Conservation (phyloP, 2,888 invertebrate species). For the Callimorpha dominula region DNA sequence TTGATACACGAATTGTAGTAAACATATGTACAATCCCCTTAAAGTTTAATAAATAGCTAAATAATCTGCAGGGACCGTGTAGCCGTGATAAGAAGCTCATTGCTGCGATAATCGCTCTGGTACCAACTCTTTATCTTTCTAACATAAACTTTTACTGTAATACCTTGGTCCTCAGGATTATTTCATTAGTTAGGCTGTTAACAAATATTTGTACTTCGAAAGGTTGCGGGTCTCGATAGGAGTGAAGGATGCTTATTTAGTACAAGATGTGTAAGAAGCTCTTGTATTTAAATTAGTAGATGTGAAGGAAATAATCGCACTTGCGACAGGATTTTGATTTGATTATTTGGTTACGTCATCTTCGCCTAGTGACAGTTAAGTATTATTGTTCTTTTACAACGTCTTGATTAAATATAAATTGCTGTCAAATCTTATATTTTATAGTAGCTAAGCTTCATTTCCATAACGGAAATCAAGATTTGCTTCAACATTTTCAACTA, state of each 20-base stretch:
- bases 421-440: background rate
- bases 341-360: background rate
- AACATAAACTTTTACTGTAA: slow-evolving; percentile 51
- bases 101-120: slow-evolving; percentile 52
- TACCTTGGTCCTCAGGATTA: slow-evolving; percentile 39
- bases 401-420: background rate
- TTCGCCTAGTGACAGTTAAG: background rate
- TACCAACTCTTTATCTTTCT: slow-evolving; percentile 52
- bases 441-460: background rate
- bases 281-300: slow-evolving; percentile 7
- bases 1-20: background rate
- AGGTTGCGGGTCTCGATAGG: slow-evolving; percentile 3
- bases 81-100: slow-evolving; percentile 57
- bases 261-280: slow-evolving; percentile 5
- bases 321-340: background rate
- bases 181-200: slow-evolving; percentile 23
- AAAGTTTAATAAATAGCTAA: slow-evolving; percentile 46
- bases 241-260: slow-evolving; percentile 8
- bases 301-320: background rate
- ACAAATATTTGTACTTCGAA: slow-evolving; percentile 22
- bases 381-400: background rate
- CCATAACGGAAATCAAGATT: too few relatives aligned
- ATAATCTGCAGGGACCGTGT: slow-evolving; percentile 49
- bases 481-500: too few relatives aligned
- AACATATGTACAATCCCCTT: slow-evolving; percentile 18